Percentiles rank a stretch among this genome's conserved stretches.
Evolutionary conservation across 2,113 vertebrate genomes (phyloP).

Genomic region (Indicator indicator): DNA sequence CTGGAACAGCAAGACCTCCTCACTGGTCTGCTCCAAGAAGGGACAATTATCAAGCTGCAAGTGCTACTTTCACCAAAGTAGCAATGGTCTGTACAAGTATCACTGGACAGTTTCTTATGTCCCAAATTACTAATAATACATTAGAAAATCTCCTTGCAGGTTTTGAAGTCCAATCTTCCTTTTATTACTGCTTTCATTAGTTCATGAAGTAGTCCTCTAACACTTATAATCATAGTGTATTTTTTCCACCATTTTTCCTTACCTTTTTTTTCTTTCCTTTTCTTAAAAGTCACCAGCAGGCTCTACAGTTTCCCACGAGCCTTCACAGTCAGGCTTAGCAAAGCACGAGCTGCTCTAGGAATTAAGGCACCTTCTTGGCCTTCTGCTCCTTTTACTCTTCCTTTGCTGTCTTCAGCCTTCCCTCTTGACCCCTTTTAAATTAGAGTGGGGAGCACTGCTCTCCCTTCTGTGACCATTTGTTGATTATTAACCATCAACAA

Average conservation of each 20-base stretch:
- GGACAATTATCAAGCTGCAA: background rate
- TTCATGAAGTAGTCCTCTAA: background rate
- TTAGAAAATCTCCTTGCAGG: background rate
- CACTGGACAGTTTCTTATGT: background rate
- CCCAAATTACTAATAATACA: background rate
- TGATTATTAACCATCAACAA: background rate
- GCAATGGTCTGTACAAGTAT: background rate
- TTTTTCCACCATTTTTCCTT: background rate
- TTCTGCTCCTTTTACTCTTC: background rate
- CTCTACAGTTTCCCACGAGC: background rate
- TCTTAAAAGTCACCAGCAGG: background rate
- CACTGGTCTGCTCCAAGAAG: background rate
- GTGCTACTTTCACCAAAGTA: background rate
- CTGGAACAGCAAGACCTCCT: background rate
- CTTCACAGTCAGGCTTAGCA: background rate
- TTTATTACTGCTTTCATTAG: background rate
- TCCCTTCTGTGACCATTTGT: background rate
- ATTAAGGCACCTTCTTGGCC: background rate
- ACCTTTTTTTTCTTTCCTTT: background rate
- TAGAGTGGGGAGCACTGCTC: background rate
- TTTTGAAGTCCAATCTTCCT: background rate
- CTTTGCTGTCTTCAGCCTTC: background rate
- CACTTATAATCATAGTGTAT: fast-evolving
- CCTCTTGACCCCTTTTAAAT: background rate
- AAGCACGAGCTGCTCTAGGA: background rate